Conservation (phyloP, 2,797 vertebrate species). For the Cyclura pinguis region DNA sequence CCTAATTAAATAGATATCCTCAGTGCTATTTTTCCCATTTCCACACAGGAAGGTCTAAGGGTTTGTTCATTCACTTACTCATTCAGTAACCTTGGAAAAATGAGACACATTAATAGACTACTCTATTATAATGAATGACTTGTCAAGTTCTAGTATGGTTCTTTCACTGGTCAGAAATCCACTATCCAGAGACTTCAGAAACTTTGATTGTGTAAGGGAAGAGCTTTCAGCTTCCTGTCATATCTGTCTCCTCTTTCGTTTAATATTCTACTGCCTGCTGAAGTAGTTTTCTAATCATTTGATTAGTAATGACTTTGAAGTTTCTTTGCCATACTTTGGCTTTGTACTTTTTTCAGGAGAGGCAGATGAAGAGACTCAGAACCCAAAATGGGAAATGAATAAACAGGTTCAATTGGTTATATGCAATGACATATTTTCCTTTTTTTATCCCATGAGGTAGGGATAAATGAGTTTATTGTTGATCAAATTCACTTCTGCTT, state of each 20-base stretch:
- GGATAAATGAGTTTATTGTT: not conserved
- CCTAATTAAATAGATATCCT: not conserved
- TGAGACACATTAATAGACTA: slow-evolving; percentile 67
- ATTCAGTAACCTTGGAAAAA: slow-evolving; percentile 77
- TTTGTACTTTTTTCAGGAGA: slow-evolving; percentile 16
- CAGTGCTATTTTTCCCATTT: slow-evolving; percentile 61
- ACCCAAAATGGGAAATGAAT: not conserved
- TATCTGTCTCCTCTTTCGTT: slow-evolving; percentile 47
- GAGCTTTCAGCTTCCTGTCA: slow-evolving; percentile 53
- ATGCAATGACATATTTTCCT: not conserved
- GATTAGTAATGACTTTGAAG: slow-evolving; percentile 49
- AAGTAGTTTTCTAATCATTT: slow-evolving; percentile 47
- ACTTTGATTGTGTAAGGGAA: slow-evolving; percentile 58
- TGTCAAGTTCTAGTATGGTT: slow-evolving; percentile 72
- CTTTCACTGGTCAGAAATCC: slow-evolving; percentile 62
- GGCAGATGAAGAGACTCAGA: not conserved
- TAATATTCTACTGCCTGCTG: slow-evolving; percentile 54
- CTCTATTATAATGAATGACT: slow-evolving; percentile 76
- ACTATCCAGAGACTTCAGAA: slow-evolving; percentile 56
- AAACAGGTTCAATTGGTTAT: not conserved
- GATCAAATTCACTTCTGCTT: not conserved
- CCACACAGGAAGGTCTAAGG: slow-evolving; percentile 57
- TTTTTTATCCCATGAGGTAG: not conserved
- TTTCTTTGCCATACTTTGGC: slow-evolving; percentile 48
- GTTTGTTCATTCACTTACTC: slow-evolving; percentile 76